Evolutionary conservation across 2,888 invertebrate species (phyloP).

Genomic region (Cordilura impudica): DNA sequence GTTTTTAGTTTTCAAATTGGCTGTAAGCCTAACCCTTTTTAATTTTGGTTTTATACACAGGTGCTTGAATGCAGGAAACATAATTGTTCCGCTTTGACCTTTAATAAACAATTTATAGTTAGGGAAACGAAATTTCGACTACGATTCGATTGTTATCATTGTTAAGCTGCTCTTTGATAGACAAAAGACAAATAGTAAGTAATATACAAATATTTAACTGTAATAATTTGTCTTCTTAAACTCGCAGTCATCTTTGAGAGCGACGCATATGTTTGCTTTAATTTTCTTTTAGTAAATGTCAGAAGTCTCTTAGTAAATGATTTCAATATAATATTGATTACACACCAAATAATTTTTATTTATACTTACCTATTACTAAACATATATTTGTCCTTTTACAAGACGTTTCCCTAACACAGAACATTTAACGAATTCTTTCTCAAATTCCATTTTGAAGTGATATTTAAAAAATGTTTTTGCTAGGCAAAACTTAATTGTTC

Average conservation of each 20-base stretch:
- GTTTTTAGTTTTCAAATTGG: conserved; percentile 55
- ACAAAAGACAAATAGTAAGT: too few relatives aligned
- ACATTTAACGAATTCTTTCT: too few relatives aligned
- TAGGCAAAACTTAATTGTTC: too few relatives aligned
- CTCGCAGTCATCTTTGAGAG: too few relatives aligned
- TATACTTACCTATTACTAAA: too few relatives aligned
- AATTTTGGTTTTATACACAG: conserved; percentile 40
- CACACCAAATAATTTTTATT: too few relatives aligned
- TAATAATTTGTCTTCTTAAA: too few relatives aligned
- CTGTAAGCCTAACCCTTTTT: conserved; percentile 53
- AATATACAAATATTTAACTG: too few relatives aligned
- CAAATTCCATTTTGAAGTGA: too few relatives aligned
- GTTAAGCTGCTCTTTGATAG: background rate
- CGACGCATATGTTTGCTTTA: too few relatives aligned
- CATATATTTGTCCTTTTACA: conserved; percentile 8
- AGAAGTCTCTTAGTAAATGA: conserved; percentile 11
- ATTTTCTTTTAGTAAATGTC: too few relatives aligned
- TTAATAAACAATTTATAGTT: conserved; percentile 30
- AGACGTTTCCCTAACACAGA: background rate
- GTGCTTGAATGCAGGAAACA: conserved; percentile 57
- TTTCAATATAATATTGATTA: conserved; percentile 42
- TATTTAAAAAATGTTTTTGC: too few relatives aligned
- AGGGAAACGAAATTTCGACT: conserved; percentile 9
- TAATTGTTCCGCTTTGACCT: conserved; percentile 35
- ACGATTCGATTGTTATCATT: background rate